These are phyloP conservation scores for Toxonevra muliebris DNA, from an alignment of 2,888 invertebrate species.

Conservation along the genomic window DNA sequence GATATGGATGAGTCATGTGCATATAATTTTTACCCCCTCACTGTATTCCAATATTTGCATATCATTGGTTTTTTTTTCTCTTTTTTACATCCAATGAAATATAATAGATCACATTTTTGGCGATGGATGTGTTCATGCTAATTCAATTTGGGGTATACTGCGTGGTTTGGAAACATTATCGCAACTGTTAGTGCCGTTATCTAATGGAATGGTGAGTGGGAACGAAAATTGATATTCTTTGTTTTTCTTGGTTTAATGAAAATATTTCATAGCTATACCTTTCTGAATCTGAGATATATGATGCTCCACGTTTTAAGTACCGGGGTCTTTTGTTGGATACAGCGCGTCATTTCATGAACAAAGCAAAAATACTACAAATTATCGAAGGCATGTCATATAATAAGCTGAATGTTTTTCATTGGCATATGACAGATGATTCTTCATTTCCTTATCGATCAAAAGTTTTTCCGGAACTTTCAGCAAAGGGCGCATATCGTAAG, in stretches of 20 bases:
- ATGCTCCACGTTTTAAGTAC: conserved; percentile 81
- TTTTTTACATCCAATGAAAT: conserved; percentile 17
- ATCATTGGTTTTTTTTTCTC: conserved; percentile 21
- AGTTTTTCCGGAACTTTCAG: conserved; percentile 80
- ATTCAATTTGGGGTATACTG: conserved; percentile 83
- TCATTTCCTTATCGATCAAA: conserved; percentile 89
- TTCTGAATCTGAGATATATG: conserved; percentile 74
- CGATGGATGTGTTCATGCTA: conserved; percentile 48
- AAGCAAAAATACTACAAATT: conserved; percentile 71
- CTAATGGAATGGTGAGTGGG: conserved; percentile 49
- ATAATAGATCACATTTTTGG: conserved; percentile 48
- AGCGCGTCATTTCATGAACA: conserved; percentile 83
- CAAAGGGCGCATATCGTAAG: conserved; percentile 74
- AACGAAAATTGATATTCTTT: conserved; percentile 31
- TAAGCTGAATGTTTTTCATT: conserved; percentile 93
- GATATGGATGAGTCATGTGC: conserved; percentile 83
- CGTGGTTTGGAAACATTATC: conserved; percentile 88
- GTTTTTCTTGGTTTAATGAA: conserved; percentile 2
- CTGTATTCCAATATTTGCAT: conserved; percentile 6
- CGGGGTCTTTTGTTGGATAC: conserved; percentile 89
- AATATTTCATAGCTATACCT: conserved; percentile 69
- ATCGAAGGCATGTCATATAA: conserved; percentile 90
- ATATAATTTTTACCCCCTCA: conserved; percentile 48
- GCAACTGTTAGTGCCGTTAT: conserved; percentile 71
- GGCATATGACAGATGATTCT: conserved; percentile 95